Conservation (phyloP, 2,797 vertebrate species). For the Nasua narica region DNA sequence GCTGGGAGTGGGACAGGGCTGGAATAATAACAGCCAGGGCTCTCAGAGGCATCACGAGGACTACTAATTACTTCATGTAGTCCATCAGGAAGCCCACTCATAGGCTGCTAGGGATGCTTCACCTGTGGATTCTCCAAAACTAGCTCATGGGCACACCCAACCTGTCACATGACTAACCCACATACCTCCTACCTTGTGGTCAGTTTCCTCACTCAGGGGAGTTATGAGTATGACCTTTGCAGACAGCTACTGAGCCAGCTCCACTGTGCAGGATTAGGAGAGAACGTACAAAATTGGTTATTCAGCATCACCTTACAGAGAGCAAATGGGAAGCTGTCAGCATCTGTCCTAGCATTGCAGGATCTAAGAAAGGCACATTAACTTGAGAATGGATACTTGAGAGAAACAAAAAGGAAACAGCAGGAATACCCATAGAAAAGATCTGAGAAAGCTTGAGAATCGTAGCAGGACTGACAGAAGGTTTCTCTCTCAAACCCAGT, state of each 20-base stretch:
- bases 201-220: neutral
- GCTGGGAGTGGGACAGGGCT: no score
- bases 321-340: neutral
- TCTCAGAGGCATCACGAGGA: neutral
- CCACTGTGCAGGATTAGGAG: neutral
- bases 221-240: neutral
- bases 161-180: neutral
- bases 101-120: neutral
- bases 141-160: neutral
- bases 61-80: neutral
- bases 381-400: neutral
- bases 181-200: neutral
- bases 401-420: neutral
- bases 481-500: neutral
- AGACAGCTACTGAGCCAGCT: neutral
- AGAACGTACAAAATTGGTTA: neutral
- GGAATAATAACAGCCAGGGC: neutral
- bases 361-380: neutral
- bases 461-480: neutral
- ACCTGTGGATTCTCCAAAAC: neutral
- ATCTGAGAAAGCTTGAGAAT: neutral
- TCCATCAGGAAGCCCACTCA: neutral
- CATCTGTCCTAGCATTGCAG: neutral
- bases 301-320: neutral
- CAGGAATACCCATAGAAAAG: neutral